Conservation (phyloP, 2,797 vertebrate species). For the Pangasius sanitwongsei region DNA sequence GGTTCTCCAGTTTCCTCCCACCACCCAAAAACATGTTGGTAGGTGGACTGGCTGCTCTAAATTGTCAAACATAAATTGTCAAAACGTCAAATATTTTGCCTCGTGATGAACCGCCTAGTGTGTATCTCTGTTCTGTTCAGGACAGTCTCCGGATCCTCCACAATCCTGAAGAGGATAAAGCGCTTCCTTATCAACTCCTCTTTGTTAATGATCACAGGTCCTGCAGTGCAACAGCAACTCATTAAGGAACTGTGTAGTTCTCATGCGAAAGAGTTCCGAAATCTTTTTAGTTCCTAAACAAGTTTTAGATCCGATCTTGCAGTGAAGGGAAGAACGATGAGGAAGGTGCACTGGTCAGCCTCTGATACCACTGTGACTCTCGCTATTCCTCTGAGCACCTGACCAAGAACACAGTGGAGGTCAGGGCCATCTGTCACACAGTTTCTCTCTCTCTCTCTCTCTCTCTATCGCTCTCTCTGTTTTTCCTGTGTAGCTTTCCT, state of each 20-base stretch:
- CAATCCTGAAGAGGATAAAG: background rate
- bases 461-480: background rate
- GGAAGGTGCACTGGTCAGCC: background rate
- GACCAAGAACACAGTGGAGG: constrained; percentile 51
- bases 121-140: background rate
- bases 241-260: background rate
- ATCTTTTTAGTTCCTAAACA: background rate
- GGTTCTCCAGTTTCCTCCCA: background rate
- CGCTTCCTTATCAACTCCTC: background rate
- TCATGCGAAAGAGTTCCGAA: background rate
- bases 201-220: background rate
- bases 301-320: background rate
- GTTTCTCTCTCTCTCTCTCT: constrained; percentile 27
- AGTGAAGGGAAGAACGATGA: background rate
- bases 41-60: background rate
- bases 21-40: background rate
- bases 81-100: background rate
- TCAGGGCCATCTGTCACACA: constrained; percentile 54
- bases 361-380: constrained; percentile 2
- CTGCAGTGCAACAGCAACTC: background rate
- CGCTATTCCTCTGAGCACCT: constrained; percentile 25
- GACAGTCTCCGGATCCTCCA: background rate
- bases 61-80: background rate
- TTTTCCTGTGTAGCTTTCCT: background rate
- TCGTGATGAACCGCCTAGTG: background rate